Evolutionary conservation across 1,140 invertebrate genomes (phyloP).

Genomic region (Penaeus indicus): DNA sequence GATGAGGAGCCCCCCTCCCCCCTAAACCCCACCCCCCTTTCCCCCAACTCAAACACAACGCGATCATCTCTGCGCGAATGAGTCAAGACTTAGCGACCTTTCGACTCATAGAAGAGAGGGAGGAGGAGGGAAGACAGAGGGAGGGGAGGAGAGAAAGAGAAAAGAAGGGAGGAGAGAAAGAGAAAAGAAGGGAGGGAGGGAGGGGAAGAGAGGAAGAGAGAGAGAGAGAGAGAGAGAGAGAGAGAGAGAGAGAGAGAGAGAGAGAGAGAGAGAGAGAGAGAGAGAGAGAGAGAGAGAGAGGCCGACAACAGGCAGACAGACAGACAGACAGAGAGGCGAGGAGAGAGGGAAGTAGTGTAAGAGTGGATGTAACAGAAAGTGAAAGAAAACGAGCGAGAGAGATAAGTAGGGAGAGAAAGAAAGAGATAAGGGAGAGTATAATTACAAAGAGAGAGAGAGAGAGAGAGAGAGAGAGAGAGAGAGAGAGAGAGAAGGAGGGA

Average conservation of each 20-base stretch:
- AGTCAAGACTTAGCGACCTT: no score
- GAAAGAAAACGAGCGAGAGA: not conserved
- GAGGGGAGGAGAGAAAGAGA: no score
- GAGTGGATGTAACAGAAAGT: conserved; percentile 1
- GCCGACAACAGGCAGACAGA: conserved; percentile 22
- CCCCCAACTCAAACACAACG: not conserved
- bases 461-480: not conserved
- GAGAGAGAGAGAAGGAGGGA: conserved; percentile 26
- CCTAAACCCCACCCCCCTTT: no score
- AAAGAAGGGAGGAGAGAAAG: no score
- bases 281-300: not conserved
- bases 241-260: no score
- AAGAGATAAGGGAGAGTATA: conserved; percentile 2
- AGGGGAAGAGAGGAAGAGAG: no score
- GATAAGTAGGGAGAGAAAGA: conserved; percentile 26
- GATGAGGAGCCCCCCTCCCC: not conserved
- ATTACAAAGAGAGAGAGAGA: not conserved
- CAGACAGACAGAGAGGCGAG: conserved; percentile 22
- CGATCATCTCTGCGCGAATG: not conserved
- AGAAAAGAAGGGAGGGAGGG: no score
- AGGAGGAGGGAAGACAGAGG: no score
- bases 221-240: no score
- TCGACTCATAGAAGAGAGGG: no score
- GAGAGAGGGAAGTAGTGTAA: not conserved
- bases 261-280: not conserved